Evolutionary conservation across 2,113 vertebrate genomes (phyloP).

Genomic region (Ailurus styani): DNA sequence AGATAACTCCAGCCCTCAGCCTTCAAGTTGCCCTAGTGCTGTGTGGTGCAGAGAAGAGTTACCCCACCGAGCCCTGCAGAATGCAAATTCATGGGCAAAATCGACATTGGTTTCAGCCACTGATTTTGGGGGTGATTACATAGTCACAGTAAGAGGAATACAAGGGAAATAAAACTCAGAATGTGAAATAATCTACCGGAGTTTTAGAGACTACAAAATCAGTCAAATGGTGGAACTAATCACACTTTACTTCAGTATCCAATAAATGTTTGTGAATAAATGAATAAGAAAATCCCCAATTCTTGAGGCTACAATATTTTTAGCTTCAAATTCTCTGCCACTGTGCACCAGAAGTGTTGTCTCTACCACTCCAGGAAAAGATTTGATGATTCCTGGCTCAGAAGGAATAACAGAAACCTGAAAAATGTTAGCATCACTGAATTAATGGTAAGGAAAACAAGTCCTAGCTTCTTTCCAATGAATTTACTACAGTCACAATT

Average conservation of each 20-base stretch:
- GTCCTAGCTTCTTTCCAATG: neutral
- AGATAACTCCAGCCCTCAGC: neutral
- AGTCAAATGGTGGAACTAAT: neutral
- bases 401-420: neutral
- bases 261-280: neutral
- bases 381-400: neutral
- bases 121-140: neutral
- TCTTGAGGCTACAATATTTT: neutral
- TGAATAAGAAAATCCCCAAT: neutral
- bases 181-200: neutral
- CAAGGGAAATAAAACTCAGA: neutral
- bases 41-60: neutral
- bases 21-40: neutral
- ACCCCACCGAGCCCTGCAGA: neutral
- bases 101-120: neutral
- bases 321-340: neutral
- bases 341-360: neutral
- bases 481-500: neutral
- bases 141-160: neutral
- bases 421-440: neutral
- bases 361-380: neutral
- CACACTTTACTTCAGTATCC: neutral
- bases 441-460: neutral
- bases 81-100: neutral
- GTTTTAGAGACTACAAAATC: neutral